Evolutionary conservation across 2,888 invertebrate genomes (phyloP).

Genomic region (Drosophila lacicola): DNA sequence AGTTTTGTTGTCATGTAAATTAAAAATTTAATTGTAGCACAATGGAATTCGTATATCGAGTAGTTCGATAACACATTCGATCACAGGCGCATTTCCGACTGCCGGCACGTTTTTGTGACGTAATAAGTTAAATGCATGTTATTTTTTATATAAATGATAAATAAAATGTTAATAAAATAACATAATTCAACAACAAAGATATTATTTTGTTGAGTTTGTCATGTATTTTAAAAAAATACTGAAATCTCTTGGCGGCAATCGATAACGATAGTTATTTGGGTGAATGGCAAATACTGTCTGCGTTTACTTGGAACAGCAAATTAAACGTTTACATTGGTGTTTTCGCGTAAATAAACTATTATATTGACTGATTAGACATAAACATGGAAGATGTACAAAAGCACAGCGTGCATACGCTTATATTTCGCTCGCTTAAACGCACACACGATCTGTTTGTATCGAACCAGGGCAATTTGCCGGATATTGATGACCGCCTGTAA

Average conservation of each 20-base stretch:
- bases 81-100: background rate
- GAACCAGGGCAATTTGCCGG: conserved; percentile 94
- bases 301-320: conserved; percentile 31
- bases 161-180: background rate
- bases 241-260: background rate
- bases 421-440: conserved; percentile 97
- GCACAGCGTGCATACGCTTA: conserved; percentile 98
- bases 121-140: conserved; percentile 2
- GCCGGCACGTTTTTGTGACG: conserved; percentile 13
- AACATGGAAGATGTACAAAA: conserved; percentile 94
- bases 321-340: conserved; percentile 17
- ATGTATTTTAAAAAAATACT: background rate
- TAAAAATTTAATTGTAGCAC: background rate
- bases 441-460: conserved; percentile 99
- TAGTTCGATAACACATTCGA: conserved; percentile 2
- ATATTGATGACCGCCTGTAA: conserved; percentile 93
- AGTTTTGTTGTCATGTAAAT: conserved; percentile 6
- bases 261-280: background rate
- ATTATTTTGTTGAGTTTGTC: no score
- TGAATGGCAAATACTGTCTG: conserved; percentile 4
- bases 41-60: background rate
- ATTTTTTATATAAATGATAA: background rate
- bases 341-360: conserved; percentile 37
- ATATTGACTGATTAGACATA: background rate
- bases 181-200: background rate